A percentile compares a stretch with the other conserved stretches of the same genome.
These are phyloP conservation scores for Hypena proboscidalis DNA, from an alignment of 2,888 invertebrate genomes.

Conservation along the genomic window DNA sequence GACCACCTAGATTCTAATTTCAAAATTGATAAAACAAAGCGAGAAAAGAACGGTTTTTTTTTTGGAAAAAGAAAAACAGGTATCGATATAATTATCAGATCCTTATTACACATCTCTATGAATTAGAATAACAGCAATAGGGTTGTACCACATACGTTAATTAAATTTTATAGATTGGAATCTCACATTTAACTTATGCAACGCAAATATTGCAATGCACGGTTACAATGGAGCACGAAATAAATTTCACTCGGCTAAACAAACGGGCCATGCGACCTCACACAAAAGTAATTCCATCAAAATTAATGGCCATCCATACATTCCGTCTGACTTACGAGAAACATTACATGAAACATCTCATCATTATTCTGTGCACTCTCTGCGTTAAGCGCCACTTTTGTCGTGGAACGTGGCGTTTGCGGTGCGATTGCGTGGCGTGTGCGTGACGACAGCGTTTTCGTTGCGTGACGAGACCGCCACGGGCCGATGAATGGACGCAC, in stretches of 20 bases:
- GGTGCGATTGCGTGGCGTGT: slow-evolving; percentile 29
- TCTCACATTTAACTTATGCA: background rate
- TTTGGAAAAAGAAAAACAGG: too few species aligned
- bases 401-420: slow-evolving; percentile 44
- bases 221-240: background rate
- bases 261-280: slow-evolving; percentile 32
- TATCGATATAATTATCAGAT: too few species aligned
- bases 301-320: slow-evolving; percentile 54
- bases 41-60: too few species aligned
- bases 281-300: slow-evolving; percentile 52
- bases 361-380: slow-evolving; percentile 59
- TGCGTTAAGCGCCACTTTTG: slow-evolving; percentile 58
- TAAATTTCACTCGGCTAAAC: slow-evolving; percentile 14
- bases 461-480: slow-evolving; percentile 27
- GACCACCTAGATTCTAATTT: background rate
- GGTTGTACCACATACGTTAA: background rate
- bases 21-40: too few species aligned
- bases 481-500: slow-evolving; percentile 46
- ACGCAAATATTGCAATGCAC: background rate
- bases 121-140: background rate
- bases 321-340: slow-evolving; percentile 56
- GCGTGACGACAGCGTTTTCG: slow-evolving; percentile 24
- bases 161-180: background rate
- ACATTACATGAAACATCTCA: slow-evolving; percentile 54
- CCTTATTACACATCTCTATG: background rate